Evolutionary conservation across 2,888 invertebrate genomes (phyloP).

Genomic region (Ornithoptera priamus): DNA sequence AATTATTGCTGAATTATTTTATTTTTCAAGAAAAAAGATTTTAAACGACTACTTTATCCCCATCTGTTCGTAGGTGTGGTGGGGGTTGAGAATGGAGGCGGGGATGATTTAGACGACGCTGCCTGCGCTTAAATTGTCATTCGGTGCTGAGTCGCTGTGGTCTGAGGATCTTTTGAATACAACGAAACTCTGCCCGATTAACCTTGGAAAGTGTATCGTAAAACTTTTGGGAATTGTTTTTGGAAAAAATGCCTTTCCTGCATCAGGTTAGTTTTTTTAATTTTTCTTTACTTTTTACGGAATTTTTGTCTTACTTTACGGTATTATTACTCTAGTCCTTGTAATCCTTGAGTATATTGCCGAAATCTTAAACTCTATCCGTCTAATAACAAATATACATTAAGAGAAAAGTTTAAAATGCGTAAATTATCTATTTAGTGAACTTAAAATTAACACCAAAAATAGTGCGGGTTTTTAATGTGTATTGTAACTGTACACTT

Average conservation of each 20-base stretch:
- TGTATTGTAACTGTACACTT: no score
- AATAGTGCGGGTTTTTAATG: no score
- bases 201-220: slow-evolving; percentile 37
- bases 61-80: slow-evolving; percentile 29
- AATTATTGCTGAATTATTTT: not conserved
- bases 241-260: slow-evolving; percentile 68
- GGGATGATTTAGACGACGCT: slow-evolving; percentile 59
- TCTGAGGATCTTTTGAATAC: slow-evolving; percentile 41
- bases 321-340: no score
- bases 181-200: slow-evolving; percentile 46
- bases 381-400: no score
- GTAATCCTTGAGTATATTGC: no score
- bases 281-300: not conserved
- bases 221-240: slow-evolving; percentile 50
- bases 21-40: slow-evolving; percentile 25
- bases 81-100: slow-evolving; percentile 42
- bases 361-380: no score
- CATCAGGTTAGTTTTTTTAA: slow-evolving; percentile 55
- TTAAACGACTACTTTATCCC: slow-evolving; percentile 40
- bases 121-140: slow-evolving; percentile 48
- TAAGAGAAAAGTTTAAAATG: no score
- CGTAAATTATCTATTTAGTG: no score
- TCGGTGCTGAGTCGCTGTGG: slow-evolving; percentile 59
- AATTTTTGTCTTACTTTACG: no score
- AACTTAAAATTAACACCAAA: no score